Conservation (phyloP, 2,888 invertebrate species). For the Choristoneura rosaceana region DNA sequence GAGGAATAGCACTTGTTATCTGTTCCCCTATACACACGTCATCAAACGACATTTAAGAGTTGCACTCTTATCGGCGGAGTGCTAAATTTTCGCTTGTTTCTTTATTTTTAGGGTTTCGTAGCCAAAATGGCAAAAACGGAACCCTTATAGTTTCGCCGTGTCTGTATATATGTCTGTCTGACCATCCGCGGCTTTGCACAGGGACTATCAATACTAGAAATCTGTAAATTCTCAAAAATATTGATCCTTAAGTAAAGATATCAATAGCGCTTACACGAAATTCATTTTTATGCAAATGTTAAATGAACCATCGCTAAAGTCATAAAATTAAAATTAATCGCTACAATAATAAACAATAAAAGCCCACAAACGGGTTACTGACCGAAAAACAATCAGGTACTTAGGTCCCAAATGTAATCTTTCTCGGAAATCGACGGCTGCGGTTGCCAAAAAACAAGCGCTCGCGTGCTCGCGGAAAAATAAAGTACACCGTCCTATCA, state of each 20-base stretch:
- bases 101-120: too few relatives aligned
- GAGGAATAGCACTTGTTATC: conserved; percentile 13
- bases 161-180: too few relatives aligned
- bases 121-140: too few relatives aligned
- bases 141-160: too few relatives aligned
- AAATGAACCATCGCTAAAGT: conserved; percentile 16
- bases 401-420: conserved; percentile 78
- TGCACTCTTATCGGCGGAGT: too few relatives aligned
- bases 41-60: too few relatives aligned
- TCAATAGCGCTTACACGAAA: background rate
- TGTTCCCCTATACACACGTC: background rate
- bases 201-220: too few relatives aligned
- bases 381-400: conserved; percentile 82
- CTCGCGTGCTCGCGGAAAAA: conserved; percentile 64
- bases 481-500: conserved; percentile 69
- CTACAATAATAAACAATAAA: conserved; percentile 67
- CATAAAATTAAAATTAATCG: conserved; percentile 45
- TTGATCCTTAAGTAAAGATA: background rate
- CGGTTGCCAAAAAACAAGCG: conserved; percentile 77
- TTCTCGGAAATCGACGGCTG: conserved; percentile 76
- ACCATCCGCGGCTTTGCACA: too few relatives aligned
- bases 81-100: too few relatives aligned
- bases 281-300: conserved; percentile 9
- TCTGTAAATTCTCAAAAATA: too few relatives aligned
- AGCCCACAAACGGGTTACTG: conserved; percentile 67